Evolutionary conservation across 2,888 invertebrate genomes (phyloP).

Genomic region (Drosophila tripunctata): DNA sequence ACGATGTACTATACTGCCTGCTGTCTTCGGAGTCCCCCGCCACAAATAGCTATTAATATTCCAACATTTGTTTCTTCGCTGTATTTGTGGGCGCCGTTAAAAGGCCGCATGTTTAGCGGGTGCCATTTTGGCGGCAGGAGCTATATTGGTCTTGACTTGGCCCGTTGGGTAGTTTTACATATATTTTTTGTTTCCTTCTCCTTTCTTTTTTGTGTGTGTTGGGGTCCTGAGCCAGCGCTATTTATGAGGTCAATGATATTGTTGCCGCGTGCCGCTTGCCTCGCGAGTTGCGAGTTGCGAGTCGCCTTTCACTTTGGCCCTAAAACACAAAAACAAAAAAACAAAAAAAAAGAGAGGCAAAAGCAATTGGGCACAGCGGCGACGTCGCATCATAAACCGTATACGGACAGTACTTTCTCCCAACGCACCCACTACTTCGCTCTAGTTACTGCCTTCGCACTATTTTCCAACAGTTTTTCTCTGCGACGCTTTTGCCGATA

Average conservation of each 20-base stretch:
- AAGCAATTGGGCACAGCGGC: constrained; percentile 67
- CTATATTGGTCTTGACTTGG: constrained; percentile 2
- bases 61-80: constrained; percentile 38
- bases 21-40: neutral
- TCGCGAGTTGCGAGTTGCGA: constrained; percentile 19
- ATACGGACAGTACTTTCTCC: neutral
- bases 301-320: constrained; percentile 12
- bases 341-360: constrained; percentile 9
- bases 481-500: constrained; percentile 36
- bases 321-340: neutral
- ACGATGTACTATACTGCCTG: too few species aligned
- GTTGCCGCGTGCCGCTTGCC: constrained; percentile 38
- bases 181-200: neutral
- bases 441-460: too few species aligned
- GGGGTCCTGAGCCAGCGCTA: constrained; percentile 40
- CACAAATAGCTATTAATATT: constrained; percentile 49
- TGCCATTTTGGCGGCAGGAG: constrained; percentile 53
- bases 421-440: neutral
- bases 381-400: constrained; percentile 55
- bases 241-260: constrained; percentile 79
- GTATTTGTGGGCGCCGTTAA: constrained; percentile 27
- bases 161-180: constrained; percentile 8
- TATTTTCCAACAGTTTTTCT: neutral
- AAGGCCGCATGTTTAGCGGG: constrained; percentile 51
- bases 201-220: neutral